These are phyloP conservation scores for Mellilla xanthometata DNA, from an alignment of 2,888 invertebrate genomes.

Conservation along the genomic window DNA sequence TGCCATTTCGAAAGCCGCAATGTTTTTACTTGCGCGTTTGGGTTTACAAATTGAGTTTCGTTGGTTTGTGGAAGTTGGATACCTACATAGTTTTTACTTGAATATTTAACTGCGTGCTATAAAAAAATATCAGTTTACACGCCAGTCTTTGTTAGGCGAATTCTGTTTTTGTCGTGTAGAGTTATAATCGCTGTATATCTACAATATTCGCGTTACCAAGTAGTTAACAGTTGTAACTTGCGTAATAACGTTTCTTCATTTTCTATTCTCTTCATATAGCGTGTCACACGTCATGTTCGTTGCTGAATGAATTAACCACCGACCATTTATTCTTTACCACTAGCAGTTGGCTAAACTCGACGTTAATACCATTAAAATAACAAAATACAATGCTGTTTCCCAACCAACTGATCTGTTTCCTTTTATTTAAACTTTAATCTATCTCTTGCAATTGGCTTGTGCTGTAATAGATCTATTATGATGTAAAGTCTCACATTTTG, in stretches of 20 bases:
- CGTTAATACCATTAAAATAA: conserved; percentile 34
- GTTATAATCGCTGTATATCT: conserved; percentile 34
- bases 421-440: too few relatives aligned
- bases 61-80: conserved; percentile 9
- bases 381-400: too few relatives aligned
- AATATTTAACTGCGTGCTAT: conserved; percentile 29
- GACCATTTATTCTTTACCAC: conserved; percentile 16
- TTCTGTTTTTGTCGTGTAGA: conserved; percentile 40
- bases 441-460: too few relatives aligned
- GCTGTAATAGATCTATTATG: too few relatives aligned
- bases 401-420: too few relatives aligned
- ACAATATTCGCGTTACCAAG: conserved; percentile 38
- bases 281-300: conserved; percentile 54
- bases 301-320: conserved; percentile 32
- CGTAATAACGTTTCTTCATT: conserved; percentile 51
- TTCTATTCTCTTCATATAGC: conserved; percentile 48
- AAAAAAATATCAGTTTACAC: conserved; percentile 43
- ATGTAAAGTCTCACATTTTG: too few relatives aligned
- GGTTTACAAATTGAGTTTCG: conserved; percentile 2
- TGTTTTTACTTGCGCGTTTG: conserved; percentile 4
- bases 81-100: conserved; percentile 23
- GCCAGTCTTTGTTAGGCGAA: conserved; percentile 46
- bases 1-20: conserved; percentile 3
- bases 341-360: conserved; percentile 36
- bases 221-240: conserved; percentile 42